Conservation (phyloP, 2,113 vertebrate genomes). For the Marcusenius ussheri region DNA sequence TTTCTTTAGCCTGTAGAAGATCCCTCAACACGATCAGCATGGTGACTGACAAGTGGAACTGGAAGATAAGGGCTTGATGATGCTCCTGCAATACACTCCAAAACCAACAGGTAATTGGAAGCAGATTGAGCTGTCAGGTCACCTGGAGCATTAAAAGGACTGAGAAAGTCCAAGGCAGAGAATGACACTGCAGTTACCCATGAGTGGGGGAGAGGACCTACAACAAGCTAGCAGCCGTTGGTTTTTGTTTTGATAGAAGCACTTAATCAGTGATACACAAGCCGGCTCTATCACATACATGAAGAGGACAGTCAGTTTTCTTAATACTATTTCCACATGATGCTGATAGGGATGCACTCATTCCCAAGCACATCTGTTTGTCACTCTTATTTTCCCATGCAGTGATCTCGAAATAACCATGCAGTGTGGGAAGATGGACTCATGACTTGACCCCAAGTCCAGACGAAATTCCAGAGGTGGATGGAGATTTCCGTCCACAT, state of each 20-base stretch:
- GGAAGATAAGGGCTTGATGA: not conserved
- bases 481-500: not conserved
- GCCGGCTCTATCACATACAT: not conserved
- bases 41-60: not conserved
- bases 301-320: not conserved
- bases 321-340: not conserved
- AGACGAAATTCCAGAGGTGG: not conserved
- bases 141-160: not conserved
- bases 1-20: not conserved
- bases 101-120: not conserved
- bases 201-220: not conserved
- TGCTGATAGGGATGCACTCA: not conserved
- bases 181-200: not conserved
- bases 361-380: not conserved
- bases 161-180: not conserved
- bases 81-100: not conserved
- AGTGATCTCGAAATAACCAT: not conserved
- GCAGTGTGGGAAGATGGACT: conserved; percentile 5
- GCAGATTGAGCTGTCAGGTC: not conserved
- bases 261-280: not conserved
- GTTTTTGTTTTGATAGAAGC: not conserved
- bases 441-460: not conserved
- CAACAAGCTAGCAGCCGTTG: not conserved
- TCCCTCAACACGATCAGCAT: not conserved
- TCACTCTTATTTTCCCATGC: not conserved